A percentile compares a stretch with the other conserved stretches of the same genome.
Conservation (phyloP, 2,113 vertebrate species). For the Ciconia stormi region DNA sequence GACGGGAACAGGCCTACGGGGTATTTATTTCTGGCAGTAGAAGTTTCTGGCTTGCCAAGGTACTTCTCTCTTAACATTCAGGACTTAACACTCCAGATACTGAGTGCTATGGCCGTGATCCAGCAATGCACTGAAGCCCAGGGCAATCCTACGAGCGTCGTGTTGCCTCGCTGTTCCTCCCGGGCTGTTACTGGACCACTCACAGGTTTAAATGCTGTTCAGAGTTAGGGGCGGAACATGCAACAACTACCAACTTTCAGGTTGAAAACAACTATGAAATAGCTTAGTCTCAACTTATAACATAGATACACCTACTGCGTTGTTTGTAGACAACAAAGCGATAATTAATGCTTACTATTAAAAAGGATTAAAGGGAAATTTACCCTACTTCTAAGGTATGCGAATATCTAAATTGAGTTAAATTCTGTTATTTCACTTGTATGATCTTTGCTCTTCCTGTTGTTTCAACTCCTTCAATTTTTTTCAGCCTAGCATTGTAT, state of each 20-base stretch:
- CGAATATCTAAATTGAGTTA: background rate
- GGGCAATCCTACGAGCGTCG: accelerated
- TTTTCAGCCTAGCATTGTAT: conserved; percentile 3
- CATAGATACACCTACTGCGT: accelerated
- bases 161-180: background rate
- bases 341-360: background rate
- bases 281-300: background rate
- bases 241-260: background rate
- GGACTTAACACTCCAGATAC: background rate
- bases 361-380: conserved; percentile 2
- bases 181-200: background rate
- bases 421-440: background rate
- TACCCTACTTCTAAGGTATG: background rate
- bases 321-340: background rate
- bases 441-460: conserved; percentile 39
- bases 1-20: background rate
- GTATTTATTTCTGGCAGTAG: background rate
- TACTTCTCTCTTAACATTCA: background rate
- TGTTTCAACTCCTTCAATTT: conserved; percentile 1
- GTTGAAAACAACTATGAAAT: background rate
- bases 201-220: background rate
- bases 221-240: accelerated
- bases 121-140: background rate
- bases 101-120: accelerated
- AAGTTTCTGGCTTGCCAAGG: background rate